Evolutionary conservation across 1,140 invertebrate species (phyloP), one percentile per base, ranked within the genome.

Genomic region (Conus ventricosus): DNA sequence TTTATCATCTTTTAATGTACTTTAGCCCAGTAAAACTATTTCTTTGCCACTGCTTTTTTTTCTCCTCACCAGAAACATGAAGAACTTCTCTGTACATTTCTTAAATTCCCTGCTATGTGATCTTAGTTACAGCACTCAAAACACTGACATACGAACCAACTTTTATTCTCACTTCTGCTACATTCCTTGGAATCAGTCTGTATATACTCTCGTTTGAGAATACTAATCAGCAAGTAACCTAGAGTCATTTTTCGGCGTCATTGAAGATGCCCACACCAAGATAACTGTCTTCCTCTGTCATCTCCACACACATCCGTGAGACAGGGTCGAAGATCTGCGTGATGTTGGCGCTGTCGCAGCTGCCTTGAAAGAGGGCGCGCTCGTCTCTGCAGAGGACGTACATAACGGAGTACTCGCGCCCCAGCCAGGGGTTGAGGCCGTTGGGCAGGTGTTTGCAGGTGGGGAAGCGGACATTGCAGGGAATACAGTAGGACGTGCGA

Each of bases 311-410:
- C 57, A 87, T 53, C 4, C 57, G 76, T 20, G 83, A 63, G 11
- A 57, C 63, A 10, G 85, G 85, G 63, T 83, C 78, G 60, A 87
- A 87, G 84, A 87, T 7, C 54, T 86, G 51, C 63, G 39, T 53
- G 4, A n/a, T 81, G 15, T 88, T 7, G 60, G 81, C 53, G 51
- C 39, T 84, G 76, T 89, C 84, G 78, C 89, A 90, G 71, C 27
- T 3, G 15, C 89, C 89, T 11, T 89, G 87, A n/a, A 89, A 83
- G 6, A 92, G 82, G 3, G 88, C 89, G 51, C 93, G 90, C 78
- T 91, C 89, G 25, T 90, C 86, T 53, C 89, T 84, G 87, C 93
- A 93, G 4, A 88, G 81, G 13, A 92, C 89, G 84, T 91, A 93
- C 23, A 87, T 86, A 4, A 88, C 87, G 4, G 89, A 88, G 88